phyloP scores from a whole-genome alignment of 2,113 vertebrate species.

The Engraulis encrasicolus region DNA sequence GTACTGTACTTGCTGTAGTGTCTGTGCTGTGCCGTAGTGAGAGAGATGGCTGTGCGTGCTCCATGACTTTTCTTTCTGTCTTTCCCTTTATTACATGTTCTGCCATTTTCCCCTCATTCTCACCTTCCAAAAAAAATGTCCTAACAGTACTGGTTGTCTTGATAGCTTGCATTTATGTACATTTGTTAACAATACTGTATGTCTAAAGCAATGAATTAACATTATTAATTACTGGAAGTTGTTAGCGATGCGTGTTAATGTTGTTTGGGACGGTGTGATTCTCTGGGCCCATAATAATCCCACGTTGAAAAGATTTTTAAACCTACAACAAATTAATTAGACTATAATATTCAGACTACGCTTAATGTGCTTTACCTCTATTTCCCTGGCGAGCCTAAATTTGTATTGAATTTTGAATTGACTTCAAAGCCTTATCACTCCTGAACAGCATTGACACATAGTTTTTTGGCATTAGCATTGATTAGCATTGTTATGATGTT shows the following conservation, averaged over 20 bases:
- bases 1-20: slow-evolving; percentile 50
- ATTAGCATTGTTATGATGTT: background rate
- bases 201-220: slow-evolving; percentile 72
- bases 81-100: slow-evolving; percentile 73
- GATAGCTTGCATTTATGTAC: slow-evolving; percentile 89
- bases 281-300: background rate
- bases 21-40: slow-evolving; percentile 79
- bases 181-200: background rate
- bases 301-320: background rate
- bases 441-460: slow-evolving; percentile 94
- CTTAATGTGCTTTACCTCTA: no score
- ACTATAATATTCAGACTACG: no score
- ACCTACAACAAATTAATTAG: background rate
- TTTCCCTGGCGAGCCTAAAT: no score
- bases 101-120: slow-evolving; percentile 77
- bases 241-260: slow-evolving; percentile 75
- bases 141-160: slow-evolving; percentile 83
- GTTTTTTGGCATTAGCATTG: background rate
- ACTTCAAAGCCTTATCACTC: slow-evolving; percentile 62
- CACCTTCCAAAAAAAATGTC: slow-evolving; percentile 79
- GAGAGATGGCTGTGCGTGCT: slow-evolving; percentile 94
- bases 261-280: slow-evolving; percentile 88
- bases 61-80: slow-evolving; percentile 81
- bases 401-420: background rate
- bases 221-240: slow-evolving; percentile 85